Percentiles rank a stretch among this genome's conserved stretches.
These are phyloP conservation scores for Rostratula benghalensis DNA, from an alignment of 2,113 vertebrate genomes.

Conservation along the genomic window DNA sequence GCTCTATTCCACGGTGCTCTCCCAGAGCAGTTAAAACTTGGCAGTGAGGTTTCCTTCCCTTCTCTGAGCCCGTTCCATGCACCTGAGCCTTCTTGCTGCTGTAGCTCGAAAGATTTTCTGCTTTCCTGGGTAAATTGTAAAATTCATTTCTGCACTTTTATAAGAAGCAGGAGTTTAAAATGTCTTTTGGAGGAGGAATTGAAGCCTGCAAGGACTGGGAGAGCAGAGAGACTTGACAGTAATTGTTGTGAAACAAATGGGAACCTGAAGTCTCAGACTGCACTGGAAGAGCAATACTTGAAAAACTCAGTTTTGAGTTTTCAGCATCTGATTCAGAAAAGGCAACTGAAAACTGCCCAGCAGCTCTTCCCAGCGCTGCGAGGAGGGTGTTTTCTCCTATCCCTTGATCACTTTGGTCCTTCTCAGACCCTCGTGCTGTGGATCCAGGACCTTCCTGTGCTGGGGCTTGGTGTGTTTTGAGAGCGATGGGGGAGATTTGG, in stretches of 20 bases:
- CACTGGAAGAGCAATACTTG: not conserved
- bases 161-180: not conserved
- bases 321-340: not conserved
- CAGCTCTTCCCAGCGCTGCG: rapidly evolving
- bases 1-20: not conserved
- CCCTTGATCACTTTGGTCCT: not conserved
- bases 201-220: not conserved
- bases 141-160: not conserved
- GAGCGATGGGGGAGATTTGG: rapidly evolving
- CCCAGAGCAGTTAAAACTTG: not conserved
- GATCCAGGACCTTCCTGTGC: rapidly evolving
- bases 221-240: not conserved
- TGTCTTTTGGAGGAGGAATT: not conserved
- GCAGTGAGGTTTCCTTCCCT: not conserved
- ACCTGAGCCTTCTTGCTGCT: not conserved
- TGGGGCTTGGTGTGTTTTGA: rapidly evolving
- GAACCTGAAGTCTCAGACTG: not conserved
- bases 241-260: not conserved
- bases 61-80: rapidly evolving
- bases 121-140: not conserved
- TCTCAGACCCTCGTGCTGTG: rapidly evolving
- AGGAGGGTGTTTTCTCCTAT: not conserved
- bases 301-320: not conserved
- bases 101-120: not conserved
- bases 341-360: no score